Percentiles rank a stretch among this genome's conserved stretches.
These are phyloP conservation scores for Scarus forsteni DNA, from an alignment of 2,797 vertebrate genomes.

Conservation along the genomic window DNA sequence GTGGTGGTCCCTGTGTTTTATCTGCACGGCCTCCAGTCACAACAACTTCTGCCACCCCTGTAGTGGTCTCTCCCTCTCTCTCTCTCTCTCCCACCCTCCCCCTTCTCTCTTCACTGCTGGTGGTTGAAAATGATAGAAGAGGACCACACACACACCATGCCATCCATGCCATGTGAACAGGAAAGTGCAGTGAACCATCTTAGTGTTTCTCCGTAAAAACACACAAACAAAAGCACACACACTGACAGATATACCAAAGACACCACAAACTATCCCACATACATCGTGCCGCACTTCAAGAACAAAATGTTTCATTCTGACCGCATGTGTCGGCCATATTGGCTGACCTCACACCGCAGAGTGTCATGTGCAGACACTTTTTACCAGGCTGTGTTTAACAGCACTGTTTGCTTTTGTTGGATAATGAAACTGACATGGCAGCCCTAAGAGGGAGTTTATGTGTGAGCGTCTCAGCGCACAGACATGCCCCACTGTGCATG, in stretches of 20 bases:
- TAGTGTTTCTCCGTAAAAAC: not conserved
- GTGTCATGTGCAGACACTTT: constrained; percentile 4
- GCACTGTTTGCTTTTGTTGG: constrained; percentile 56
- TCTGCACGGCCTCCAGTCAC: constrained; percentile 60
- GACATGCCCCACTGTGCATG: constrained; percentile 43
- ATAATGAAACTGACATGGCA: constrained; percentile 29
- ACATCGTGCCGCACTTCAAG: constrained; percentile 16
- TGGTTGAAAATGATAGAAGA: constrained; percentile 53
- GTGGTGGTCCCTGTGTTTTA: constrained; percentile 59
- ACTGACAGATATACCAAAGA: constrained; percentile 15
- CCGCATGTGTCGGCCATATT: constrained; percentile 45
- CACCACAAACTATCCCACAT: constrained; percentile 17
- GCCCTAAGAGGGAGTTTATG: not conserved
- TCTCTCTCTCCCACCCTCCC: too few relatives aligned
- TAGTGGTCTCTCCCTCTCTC: constrained; percentile 15
- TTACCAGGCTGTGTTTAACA: constrained; percentile 28
- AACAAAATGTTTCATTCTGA: constrained; percentile 14
- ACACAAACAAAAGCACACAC: constrained; percentile 36
- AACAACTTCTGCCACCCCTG: constrained; percentile 64
- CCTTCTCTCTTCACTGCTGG: too few relatives aligned
- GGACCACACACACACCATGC: constrained; percentile 71
- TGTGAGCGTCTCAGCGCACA: constrained; percentile 13
- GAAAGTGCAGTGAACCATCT: not conserved
- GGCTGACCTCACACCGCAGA: constrained; percentile 31
- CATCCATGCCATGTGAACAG: not conserved